Base-by-base conservation (phyloP, 2,888 invertebrate genomes). In the Tetrapedia diversipes region DNA sequence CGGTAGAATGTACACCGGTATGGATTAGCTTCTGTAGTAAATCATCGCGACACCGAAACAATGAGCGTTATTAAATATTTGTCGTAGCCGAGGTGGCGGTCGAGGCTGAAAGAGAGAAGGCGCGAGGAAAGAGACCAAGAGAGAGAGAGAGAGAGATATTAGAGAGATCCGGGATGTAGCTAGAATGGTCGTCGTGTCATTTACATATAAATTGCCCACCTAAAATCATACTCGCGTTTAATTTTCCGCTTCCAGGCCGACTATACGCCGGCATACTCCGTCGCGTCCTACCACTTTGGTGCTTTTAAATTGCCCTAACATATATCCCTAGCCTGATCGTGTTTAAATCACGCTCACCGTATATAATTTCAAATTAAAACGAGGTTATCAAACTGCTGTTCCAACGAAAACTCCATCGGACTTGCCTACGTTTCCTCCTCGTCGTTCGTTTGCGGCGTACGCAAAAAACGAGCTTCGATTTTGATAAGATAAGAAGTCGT, bases 151-250 rank as follows among this genome's bases (percentile, higher is more conserved):
- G 29, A 22, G 47, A 45, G 47, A 68, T 32, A 43, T 49, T 24
- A 59, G 49, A 57, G 69, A 32, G 51, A 59, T 29, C 47, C 45
- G 43, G 73, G 63, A 57, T 43, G 74, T 71, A 64, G 66, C 74
- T 43, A 39, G 70, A 64, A 68, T 67, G 69, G 54, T 60, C 74
- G 80, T 69, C 27, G 76, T 71, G 79, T 79, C 83, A 87, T 90
- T 90, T 89, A 88, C 90, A 90, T 90, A 89, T 89, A 90, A 90
- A 90, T 90, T 90, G 89, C 86, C 79, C 84, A 74, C 84, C 88
- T 89, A 89, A 89, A 89, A 89, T 89, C 88, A 86, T 88, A 86
- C 87, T 87, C 88, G 86, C 86, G 89, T 90, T 90, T 90, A 89
- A 90, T 90, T 89, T 89, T 88, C 83, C 84, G 83, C 79, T 80